phyloP scores from a whole-genome alignment of 1,140 invertebrate species.

The Leptonema lineaticorne region DNA sequence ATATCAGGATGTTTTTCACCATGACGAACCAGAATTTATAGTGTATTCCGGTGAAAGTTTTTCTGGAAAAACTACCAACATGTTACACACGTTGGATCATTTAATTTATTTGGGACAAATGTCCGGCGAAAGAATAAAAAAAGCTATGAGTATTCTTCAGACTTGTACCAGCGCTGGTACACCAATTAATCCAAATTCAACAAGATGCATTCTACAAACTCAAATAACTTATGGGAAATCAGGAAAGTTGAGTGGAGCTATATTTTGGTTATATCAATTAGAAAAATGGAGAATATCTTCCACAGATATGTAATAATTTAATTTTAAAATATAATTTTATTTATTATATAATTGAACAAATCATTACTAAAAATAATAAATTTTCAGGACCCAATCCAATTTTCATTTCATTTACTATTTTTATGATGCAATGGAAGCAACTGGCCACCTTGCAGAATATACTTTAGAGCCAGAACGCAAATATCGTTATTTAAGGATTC shows the following conservation, averaged over 20 bases:
- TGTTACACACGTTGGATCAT: constrained; percentile 72
- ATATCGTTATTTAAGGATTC: constrained; percentile 76
- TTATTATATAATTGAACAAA: background rate
- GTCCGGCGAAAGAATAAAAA: constrained; percentile 69
- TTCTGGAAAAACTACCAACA: constrained; percentile 81
- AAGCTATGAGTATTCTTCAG: constrained; percentile 73
- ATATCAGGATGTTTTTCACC: constrained; percentile 82
- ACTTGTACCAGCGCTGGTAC: constrained; percentile 83
- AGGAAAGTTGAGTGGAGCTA: constrained; percentile 81
- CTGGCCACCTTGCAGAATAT: constrained; percentile 63
- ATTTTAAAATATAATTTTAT: background rate
- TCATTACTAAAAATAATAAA: constrained; percentile 25
- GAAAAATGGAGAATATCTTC: constrained; percentile 86
- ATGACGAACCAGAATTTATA: constrained; percentile 79
- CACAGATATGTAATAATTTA: constrained; percentile 66
- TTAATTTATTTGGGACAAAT: constrained; percentile 70
- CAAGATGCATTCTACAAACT: constrained; percentile 79
- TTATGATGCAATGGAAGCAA: constrained; percentile 74
- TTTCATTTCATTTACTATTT: constrained; percentile 91
- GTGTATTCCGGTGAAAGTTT: constrained; percentile 80
- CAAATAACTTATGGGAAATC: constrained; percentile 83
- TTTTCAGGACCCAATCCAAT: constrained; percentile 75
- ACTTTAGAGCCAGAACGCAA: constrained; percentile 66
- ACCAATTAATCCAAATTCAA: constrained; percentile 82
- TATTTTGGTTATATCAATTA: constrained; percentile 82